Conservation (phyloP, 2,888 invertebrate species). For the Caenorhabditis uteleia region DNA sequence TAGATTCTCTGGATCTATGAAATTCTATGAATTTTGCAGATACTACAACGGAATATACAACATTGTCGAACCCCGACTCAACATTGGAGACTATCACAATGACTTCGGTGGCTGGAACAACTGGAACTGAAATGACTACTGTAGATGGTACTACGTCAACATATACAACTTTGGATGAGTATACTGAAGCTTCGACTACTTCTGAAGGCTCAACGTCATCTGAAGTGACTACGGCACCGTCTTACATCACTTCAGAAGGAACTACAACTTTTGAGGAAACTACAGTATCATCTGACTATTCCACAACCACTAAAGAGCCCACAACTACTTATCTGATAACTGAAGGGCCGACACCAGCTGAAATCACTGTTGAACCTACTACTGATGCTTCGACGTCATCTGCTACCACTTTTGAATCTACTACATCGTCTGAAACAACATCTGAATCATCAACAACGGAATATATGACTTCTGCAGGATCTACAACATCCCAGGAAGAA, state of each 20-base stretch:
- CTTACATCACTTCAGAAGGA: background rate
- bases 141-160: too few species aligned
- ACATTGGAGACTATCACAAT: background rate
- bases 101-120: background rate
- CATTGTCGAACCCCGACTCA: background rate
- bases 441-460: background rate
- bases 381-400: background rate
- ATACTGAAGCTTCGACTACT: too few species aligned
- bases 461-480: conserved; percentile 7
- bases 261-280: background rate
- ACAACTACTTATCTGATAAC: conserved; percentile 5
- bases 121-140: background rate
- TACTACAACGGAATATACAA: background rate
- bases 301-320: too few species aligned
- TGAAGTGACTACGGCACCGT: too few species aligned
- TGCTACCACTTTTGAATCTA: too few species aligned
- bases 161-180: too few species aligned
- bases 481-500: background rate
- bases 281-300: too few species aligned
- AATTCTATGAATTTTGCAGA: background rate
- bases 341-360: background rate
- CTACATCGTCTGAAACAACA: conserved; percentile 1
- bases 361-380: background rate
- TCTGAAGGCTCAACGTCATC: too few species aligned
- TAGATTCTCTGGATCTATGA: too few species aligned